These are phyloP conservation scores for Triplophysa yarkandensis DNA, from an alignment of 2,797 vertebrate species.

Conservation along the genomic window DNA sequence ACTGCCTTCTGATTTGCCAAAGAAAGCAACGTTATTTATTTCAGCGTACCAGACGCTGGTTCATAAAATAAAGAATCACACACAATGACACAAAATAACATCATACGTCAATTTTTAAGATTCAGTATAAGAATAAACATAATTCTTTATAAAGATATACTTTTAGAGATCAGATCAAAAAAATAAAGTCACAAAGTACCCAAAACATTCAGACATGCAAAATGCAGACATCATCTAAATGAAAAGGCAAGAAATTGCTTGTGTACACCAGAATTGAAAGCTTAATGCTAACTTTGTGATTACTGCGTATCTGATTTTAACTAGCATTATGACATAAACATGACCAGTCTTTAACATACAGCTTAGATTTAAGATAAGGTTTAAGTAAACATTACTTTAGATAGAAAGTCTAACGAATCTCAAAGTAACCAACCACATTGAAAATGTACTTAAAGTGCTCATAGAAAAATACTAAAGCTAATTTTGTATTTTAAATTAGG, in stretches of 20 bases:
- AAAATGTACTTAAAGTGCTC: slow-evolving; percentile 62
- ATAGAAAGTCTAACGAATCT: slow-evolving; percentile 55
- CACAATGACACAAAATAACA: slow-evolving; percentile 13
- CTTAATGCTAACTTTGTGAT: neutral
- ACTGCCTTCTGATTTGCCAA: slow-evolving; percentile 60
- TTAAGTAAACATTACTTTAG: slow-evolving; percentile 51
- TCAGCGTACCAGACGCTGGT: slow-evolving; percentile 68
- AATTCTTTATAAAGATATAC: slow-evolving; percentile 26
- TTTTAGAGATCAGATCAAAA: slow-evolving; percentile 25
- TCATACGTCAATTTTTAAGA: slow-evolving; percentile 23
- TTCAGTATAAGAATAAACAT: slow-evolving; percentile 76
- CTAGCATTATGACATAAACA: neutral
- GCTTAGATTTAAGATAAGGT: slow-evolving; percentile 52
- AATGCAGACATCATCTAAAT: slow-evolving; percentile 8
- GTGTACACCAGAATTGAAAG: slow-evolving; percentile 24
- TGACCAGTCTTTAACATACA: slow-evolving; percentile 21
- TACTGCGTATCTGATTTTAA: slow-evolving; percentile 1
- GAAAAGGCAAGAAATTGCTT: slow-evolving; percentile 26
- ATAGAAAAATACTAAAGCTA: slow-evolving; percentile 42
- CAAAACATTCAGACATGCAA: slow-evolving; percentile 19
- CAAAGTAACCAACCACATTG: slow-evolving; percentile 14
- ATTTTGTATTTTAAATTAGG: slow-evolving; percentile 36
- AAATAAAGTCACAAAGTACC: slow-evolving; percentile 13
- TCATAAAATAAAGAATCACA: slow-evolving; percentile 24
- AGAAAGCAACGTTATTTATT: slow-evolving; percentile 57